Evolutionary conservation across 2,797 vertebrate species (phyloP).

Genomic region (Kryptopterus vitreolus): DNA sequence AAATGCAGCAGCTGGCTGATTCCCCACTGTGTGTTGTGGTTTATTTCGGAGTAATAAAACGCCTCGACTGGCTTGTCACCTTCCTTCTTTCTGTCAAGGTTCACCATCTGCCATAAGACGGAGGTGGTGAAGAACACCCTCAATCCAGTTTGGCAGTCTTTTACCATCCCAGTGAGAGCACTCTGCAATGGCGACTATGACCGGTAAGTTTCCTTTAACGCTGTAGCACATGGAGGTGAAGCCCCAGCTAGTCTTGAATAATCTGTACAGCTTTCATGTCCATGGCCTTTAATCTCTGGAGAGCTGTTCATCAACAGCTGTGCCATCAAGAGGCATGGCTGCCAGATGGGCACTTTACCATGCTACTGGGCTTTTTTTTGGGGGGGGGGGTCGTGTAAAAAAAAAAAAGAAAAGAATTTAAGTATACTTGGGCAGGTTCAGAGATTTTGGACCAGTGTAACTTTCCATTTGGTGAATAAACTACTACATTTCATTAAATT

Average conservation of each 20-base stretch:
- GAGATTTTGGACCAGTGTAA: neutral
- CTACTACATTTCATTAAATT: neutral
- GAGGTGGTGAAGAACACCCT: constrained; percentile 58
- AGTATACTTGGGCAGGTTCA: neutral
- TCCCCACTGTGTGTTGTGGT: constrained; percentile 5
- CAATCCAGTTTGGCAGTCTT: constrained; percentile 56
- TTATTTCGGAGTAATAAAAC: constrained; percentile 8
- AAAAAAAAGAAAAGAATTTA: neutral
- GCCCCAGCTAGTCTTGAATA: neutral
- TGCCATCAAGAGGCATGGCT: constrained; percentile 8
- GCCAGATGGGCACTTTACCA: neutral
- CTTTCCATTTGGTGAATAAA: no score
- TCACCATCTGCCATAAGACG: constrained; percentile 59
- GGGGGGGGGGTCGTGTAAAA: neutral
- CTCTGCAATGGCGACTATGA: constrained; percentile 58
- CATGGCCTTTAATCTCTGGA: constrained; percentile 21
- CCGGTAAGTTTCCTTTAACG: constrained; percentile 41
- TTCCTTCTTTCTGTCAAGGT: constrained; percentile 45
- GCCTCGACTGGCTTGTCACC: constrained; percentile 9
- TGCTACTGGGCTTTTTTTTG: neutral
- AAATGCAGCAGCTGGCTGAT: constrained; percentile 22
- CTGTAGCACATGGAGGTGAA: constrained; percentile 6
- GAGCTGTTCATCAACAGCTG: constrained; percentile 1
- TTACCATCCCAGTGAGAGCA: constrained; percentile 55
- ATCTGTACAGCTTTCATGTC: constrained; percentile 13